Percentiles rank a stretch among this genome's conserved stretches.
Conservation (phyloP, 2,113 vertebrate genomes). For the Alethe diademata region DNA sequence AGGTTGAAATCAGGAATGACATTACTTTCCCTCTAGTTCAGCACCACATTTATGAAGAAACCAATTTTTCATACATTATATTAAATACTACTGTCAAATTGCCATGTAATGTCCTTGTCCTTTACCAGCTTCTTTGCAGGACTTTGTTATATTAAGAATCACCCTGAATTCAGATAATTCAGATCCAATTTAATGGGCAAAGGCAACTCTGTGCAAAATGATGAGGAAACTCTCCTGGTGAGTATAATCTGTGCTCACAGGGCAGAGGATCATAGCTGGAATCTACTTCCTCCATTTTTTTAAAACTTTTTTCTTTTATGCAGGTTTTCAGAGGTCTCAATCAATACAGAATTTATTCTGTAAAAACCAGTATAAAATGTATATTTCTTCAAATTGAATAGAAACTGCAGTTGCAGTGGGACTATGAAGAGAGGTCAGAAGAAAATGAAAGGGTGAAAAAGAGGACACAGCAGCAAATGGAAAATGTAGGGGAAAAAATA, state of each 20-base stretch:
- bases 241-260: not conserved
- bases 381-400: not conserved
- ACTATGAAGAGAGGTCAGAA: not conserved
- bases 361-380: not conserved
- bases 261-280: not conserved
- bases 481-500: not conserved
- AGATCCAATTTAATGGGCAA: not conserved
- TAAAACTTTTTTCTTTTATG: not conserved
- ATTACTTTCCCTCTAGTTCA: not conserved
- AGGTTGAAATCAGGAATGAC: not conserved
- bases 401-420: not conserved
- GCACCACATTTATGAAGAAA: not conserved
- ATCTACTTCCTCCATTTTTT: not conserved
- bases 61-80: not conserved
- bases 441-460: slow-evolving; percentile 3
- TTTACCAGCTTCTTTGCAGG: not conserved
- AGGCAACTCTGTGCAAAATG: not conserved
- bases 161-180: not conserved
- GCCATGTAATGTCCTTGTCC: not conserved
- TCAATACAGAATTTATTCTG: not conserved
- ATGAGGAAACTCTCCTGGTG: not conserved
- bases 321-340: not conserved
- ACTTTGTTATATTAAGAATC: not conserved
- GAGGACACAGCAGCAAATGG: not conserved
- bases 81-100: not conserved